Evolutionary conservation across 2,888 invertebrate genomes (phyloP).

Genomic region (Neoaliturus tenellus): DNA sequence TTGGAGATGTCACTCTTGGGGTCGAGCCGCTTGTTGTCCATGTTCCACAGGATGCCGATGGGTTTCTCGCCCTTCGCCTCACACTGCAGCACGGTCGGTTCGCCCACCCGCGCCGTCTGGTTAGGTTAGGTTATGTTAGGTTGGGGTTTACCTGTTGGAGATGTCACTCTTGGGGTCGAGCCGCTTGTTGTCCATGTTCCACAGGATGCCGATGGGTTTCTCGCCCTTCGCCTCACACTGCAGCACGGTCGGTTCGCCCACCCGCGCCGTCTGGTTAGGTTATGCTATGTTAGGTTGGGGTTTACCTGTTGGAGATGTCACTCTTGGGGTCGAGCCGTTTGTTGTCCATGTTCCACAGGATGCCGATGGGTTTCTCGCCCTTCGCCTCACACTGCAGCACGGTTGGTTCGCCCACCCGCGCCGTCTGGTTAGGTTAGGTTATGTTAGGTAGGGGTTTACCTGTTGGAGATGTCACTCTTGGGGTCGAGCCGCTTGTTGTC

Average conservation of each 20-base stretch:
- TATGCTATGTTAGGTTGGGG: no score
- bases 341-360: conserved; percentile 96
- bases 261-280: conserved; percentile 92
- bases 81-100: conserved; percentile 93
- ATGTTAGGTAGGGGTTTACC: no score
- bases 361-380: conserved; percentile 96
- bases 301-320: conserved; percentile 80
- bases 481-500: conserved; percentile 94
- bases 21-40: conserved; percentile 94
- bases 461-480: conserved; percentile 83
- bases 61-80: conserved; percentile 97
- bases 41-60: conserved; percentile 96
- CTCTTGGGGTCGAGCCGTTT: conserved; percentile 93
- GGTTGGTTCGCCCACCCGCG: conserved; percentile 92
- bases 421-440: conserved; percentile 93
- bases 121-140: no score
- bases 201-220: conserved; percentile 95
- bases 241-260: conserved; percentile 92
- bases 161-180: conserved; percentile 90
- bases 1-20: conserved; percentile 86
- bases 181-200: conserved; percentile 96
- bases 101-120: conserved; percentile 92
- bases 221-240: conserved; percentile 96
- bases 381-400: conserved; percentile 95
- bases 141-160: conserved; percentile 80